phyloP scores from a whole-genome alignment of 2,113 vertebrate species.

The Chlorodrepanis virens region DNA sequence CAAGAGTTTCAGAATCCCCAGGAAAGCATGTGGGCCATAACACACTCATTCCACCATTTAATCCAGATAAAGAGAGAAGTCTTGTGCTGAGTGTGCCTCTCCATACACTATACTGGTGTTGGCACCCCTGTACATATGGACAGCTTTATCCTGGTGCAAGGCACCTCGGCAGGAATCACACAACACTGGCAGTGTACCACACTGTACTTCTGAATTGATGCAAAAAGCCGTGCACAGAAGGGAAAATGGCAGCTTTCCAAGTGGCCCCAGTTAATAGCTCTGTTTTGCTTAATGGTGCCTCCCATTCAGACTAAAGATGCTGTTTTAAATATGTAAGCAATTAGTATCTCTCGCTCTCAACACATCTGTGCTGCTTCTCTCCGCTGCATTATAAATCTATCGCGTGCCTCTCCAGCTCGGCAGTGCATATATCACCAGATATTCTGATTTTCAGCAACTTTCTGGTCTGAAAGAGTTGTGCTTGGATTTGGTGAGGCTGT shows the following conservation, averaged over 20 bases:
- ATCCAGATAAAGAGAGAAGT: neutral
- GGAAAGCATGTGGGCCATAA: neutral
- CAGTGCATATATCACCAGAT: slow-evolving; percentile 13
- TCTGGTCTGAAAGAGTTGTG: neutral
- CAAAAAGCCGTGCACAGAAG: neutral
- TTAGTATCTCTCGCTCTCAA: slow-evolving; percentile 61
- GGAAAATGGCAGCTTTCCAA: slow-evolving; percentile 61
- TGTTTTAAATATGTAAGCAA: slow-evolving; percentile 70
- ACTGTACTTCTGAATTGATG: neutral
- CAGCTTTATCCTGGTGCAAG: neutral
- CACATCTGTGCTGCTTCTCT: slow-evolving; percentile 61
- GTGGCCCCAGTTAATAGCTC: slow-evolving; percentile 64
- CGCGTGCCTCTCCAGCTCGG: slow-evolving; percentile 11
- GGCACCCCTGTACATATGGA: rapidly evolving
- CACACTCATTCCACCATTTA: neutral
- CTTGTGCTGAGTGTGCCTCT: neutral
- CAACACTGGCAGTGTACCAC: neutral
- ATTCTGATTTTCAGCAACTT: slow-evolving; percentile 47
- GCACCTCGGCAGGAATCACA: neutral
- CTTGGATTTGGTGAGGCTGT: neutral
- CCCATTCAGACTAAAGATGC: slow-evolving; percentile 61
- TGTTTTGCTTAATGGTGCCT: slow-evolving; percentile 67
- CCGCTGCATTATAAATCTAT: slow-evolving; percentile 46
- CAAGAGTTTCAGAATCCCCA: neutral
- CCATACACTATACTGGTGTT: rapidly evolving